Conservation (phyloP, 2,797 vertebrate species). For the Smutsia gigantea region DNA sequence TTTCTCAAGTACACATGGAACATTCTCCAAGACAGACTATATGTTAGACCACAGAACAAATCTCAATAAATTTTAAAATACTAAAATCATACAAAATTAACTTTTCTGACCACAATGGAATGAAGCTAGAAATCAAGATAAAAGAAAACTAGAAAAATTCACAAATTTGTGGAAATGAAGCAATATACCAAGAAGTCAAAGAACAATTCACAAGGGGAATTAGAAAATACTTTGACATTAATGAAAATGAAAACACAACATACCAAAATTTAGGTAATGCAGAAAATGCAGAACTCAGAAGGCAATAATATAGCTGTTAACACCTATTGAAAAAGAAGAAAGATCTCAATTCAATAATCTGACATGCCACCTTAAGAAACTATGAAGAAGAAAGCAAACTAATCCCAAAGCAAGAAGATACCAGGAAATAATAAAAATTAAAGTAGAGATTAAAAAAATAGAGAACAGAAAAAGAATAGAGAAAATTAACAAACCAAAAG, state of each 20-base stretch:
- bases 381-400: background rate
- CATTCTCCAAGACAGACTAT: background rate
- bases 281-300: background rate
- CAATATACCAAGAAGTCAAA: background rate
- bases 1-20: background rate
- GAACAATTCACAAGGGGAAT: background rate
- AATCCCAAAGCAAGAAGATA: background rate
- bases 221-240: background rate
- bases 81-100: background rate
- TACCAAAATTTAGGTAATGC: background rate
- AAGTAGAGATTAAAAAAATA: background rate
- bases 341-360: background rate
- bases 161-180: background rate
- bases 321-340: background rate
- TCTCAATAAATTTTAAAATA: background rate
- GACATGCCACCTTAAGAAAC: background rate
- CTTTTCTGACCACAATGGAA: background rate
- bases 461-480: background rate
- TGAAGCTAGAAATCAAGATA: background rate
- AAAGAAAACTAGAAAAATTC: background rate
- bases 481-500: background rate
- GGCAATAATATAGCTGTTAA: background rate
- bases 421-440: background rate
- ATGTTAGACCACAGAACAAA: too few relatives aligned
- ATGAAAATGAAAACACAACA: conserved; percentile 27